Conservation (phyloP, 2,797 vertebrate species). For the Hephaestus fuliginosus region DNA sequence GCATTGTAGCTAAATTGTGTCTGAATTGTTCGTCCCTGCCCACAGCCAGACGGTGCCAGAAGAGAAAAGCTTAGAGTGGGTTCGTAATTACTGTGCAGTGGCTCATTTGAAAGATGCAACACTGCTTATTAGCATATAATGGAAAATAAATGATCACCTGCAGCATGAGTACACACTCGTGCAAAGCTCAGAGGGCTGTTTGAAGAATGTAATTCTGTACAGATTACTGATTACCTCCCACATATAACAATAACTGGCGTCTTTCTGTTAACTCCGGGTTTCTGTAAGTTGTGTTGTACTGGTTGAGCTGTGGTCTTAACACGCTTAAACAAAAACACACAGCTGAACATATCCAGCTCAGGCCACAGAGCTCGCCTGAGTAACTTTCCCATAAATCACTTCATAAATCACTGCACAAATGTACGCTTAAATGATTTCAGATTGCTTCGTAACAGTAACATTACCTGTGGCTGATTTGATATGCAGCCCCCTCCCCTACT, state of each 20-base stretch:
- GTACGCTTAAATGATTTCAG: constrained; percentile 66
- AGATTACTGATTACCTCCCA: constrained; percentile 51
- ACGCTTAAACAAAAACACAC: constrained; percentile 73
- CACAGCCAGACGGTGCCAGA: constrained; percentile 71
- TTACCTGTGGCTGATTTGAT: constrained; percentile 68
- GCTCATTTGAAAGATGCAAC: constrained; percentile 75
- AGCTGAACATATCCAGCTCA: constrained; percentile 49
- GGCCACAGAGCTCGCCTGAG: constrained; percentile 64
- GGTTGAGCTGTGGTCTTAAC: constrained; percentile 42
- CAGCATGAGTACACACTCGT: constrained; percentile 49
- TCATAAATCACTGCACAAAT: constrained; percentile 69
- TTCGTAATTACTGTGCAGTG: constrained; percentile 68
- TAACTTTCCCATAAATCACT: constrained; percentile 70
- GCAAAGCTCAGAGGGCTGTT: constrained; percentile 48
- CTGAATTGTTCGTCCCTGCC: constrained; percentile 83
- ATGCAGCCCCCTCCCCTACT: neutral
- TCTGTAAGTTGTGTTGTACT: constrained; percentile 29
- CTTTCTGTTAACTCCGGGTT: constrained; percentile 24
- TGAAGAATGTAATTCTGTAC: constrained; percentile 41
- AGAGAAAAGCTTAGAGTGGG: constrained; percentile 60
- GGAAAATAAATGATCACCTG: constrained; percentile 74
- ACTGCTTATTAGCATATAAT: constrained; percentile 70
- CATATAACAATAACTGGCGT: constrained; percentile 13
- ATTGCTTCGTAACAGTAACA: constrained; percentile 59
- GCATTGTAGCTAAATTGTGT: constrained; percentile 85